Base-by-base conservation (phyloP, 2,888 invertebrate species). In the Callyntrura guangdongensis region DNA sequence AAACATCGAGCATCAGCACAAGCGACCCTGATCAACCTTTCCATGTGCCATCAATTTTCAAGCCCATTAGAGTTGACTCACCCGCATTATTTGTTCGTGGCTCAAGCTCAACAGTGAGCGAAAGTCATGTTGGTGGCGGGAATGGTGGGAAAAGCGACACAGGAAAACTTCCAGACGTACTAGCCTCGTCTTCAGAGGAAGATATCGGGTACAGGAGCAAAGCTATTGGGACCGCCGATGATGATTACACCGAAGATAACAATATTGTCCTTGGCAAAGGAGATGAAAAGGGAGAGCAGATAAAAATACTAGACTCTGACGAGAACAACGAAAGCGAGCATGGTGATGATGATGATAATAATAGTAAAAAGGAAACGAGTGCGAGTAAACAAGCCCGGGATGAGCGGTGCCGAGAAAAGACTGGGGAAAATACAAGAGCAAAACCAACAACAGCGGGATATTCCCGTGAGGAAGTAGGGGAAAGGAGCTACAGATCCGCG, bases 61-160 rank as follows among this genome's bases (percentile, higher is more conserved):
- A 92, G 84, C 93, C 93, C 14, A 93, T 93, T 91, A 89, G 91
- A 86, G 93, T 93, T 27, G 92, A 93, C 82, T 93, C 93, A 9
- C 92, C 93, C 17, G 93, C 93, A 27, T 49, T 93, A 69, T 90
- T 90, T 77, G 89, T 89, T 82, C 89, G 56, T n/a, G 86, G 90
- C 45, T 90, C 90, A 17, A 86, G 74, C 36, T 90, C 90, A 72
- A 90, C 90, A 74, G 86, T 90, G 47, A 74, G 90, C 27, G 79
- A 74, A 20, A 79, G 25, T 77, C 85, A 20, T 59, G 74, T 56
- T 59, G n/a, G 45, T 45, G 67, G 77, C 25, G 36, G 64, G 22
- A 12, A 9, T 45, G 45, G 79, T 67, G 79, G 56, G 17, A 82
- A 53, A 83, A 69, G 64, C 11, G 61, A 74, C 22, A 53, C 56